Conservation (phyloP, 2,888 invertebrate species). For the Ectropis crepuscularia region DNA sequence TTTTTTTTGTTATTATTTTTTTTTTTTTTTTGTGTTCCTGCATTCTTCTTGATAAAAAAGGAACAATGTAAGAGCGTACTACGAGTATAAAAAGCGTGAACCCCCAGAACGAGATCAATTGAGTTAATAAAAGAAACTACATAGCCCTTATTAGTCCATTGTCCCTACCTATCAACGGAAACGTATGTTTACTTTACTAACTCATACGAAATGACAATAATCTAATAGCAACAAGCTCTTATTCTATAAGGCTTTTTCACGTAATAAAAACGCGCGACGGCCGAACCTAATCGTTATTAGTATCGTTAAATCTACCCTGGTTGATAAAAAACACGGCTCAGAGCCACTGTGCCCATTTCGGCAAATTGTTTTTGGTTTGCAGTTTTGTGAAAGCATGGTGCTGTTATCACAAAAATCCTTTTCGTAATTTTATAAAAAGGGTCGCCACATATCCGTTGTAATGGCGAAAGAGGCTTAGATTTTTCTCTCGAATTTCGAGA, state of each 20-base stretch:
- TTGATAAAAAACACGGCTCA: constrained; percentile 13
- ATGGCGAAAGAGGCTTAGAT: background rate
- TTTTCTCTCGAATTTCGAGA: background rate
- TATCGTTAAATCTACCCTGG: constrained; percentile 13
- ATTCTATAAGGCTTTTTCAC: constrained; percentile 11
- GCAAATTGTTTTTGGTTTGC: constrained; percentile 19
- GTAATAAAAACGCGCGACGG: constrained; percentile 20
- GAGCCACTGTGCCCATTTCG: constrained; percentile 7
- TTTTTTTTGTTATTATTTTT: no score
- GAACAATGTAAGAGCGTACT: no score
- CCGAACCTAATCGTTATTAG: constrained; percentile 21
- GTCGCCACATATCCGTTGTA: background rate
- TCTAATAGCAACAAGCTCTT: no score
- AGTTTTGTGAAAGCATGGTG: constrained; percentile 6
- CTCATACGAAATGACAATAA: no score
- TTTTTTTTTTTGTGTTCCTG: no score
- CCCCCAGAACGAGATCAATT: no score
- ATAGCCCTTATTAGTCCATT: no score
- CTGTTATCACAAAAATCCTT: constrained; percentile 2
- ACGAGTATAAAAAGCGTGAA: no score
- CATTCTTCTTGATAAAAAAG: no score
- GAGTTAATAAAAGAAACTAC: no score
- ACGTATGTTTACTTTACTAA: no score
- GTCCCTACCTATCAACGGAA: no score
- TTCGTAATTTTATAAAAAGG: constrained; percentile 9